These are phyloP conservation scores for Crocallis elinguaria DNA, from an alignment of 2,888 invertebrate species.

Conservation along the genomic window DNA sequence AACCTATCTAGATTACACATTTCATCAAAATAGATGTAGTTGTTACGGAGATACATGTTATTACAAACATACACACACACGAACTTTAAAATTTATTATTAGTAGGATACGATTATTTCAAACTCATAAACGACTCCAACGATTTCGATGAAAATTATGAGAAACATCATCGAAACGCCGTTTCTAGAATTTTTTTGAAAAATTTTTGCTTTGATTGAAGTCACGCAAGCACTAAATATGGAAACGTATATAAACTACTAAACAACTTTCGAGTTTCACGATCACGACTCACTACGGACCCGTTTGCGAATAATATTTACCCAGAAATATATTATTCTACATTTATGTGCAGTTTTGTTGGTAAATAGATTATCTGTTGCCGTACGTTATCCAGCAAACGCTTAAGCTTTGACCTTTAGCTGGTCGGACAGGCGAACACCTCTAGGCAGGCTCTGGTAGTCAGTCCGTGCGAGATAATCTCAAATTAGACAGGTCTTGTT, in stretches of 20 bases:
- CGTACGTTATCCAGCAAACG: conserved; percentile 23
- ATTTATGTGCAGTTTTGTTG: conserved; percentile 22
- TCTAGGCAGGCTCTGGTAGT: conserved; percentile 17
- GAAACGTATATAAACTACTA: neutral
- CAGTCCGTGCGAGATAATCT: conserved; percentile 14
- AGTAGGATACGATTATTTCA: too few species aligned
- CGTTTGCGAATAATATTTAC: conserved; percentile 4
- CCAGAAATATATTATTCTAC: conserved; percentile 16
- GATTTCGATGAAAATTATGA: too few species aligned
- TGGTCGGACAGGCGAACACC: conserved; percentile 28
- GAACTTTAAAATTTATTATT: too few species aligned
- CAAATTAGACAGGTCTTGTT: conserved; percentile 15
- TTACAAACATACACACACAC: too few species aligned
- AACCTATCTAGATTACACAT: too few species aligned
- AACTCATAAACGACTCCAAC: too few species aligned
- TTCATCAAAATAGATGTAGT: too few species aligned
- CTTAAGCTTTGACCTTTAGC: conserved; percentile 36
- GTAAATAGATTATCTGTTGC: conserved; percentile 29
- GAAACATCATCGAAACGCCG: too few species aligned
- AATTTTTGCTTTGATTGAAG: too few species aligned
- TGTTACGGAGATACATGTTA: too few species aligned
- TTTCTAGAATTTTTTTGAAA: too few species aligned
- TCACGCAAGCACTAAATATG: too few species aligned
- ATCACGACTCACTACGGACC: conserved; percentile 5
- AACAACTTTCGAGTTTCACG: conserved; percentile 1